phyloP scores from a whole-genome alignment of 2,888 invertebrate species.

The Busseola fusca region DNA sequence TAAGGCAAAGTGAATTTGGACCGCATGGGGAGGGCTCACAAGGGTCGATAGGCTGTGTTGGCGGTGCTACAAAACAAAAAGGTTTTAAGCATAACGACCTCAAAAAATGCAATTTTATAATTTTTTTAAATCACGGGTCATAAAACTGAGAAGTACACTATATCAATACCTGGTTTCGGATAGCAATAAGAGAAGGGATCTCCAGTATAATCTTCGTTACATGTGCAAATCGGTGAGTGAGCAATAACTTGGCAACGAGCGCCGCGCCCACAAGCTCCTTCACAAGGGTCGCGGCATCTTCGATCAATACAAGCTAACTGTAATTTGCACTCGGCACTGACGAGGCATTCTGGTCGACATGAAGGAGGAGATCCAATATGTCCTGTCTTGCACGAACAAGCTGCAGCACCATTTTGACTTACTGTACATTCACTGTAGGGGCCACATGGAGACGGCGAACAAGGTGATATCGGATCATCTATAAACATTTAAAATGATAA shows the following conservation, averaged over 20 bases:
- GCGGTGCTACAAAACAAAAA: constrained; percentile 67
- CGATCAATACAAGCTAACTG: constrained; percentile 92
- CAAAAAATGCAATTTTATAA: background rate
- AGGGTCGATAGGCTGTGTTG: constrained; percentile 81
- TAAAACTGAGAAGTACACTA: background rate
- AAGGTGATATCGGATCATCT: constrained; percentile 79
- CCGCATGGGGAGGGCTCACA: constrained; percentile 92
- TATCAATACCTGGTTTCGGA: constrained; percentile 85
- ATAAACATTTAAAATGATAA: constrained; percentile 12
- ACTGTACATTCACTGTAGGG: constrained; percentile 91
- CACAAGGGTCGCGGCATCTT: constrained; percentile 92
- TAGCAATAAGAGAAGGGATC: constrained; percentile 92
- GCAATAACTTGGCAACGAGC: constrained; percentile 92
- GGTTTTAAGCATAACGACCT: background rate
- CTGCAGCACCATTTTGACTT: constrained; percentile 87
- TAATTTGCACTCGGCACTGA: constrained; percentile 92
- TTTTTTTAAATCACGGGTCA: background rate
- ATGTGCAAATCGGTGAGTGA: constrained; percentile 93
- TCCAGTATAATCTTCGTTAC: constrained; percentile 91
- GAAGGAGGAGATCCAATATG: constrained; percentile 93
- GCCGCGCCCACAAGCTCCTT: constrained; percentile 92
- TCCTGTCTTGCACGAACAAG: constrained; percentile 92
- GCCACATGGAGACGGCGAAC: constrained; percentile 94
- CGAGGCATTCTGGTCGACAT: constrained; percentile 93
- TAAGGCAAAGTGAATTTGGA: constrained; percentile 90